These are phyloP conservation scores for Drosophila suboccidentalis DNA, from an alignment of 2,888 invertebrate genomes.

Conservation along the genomic window DNA sequence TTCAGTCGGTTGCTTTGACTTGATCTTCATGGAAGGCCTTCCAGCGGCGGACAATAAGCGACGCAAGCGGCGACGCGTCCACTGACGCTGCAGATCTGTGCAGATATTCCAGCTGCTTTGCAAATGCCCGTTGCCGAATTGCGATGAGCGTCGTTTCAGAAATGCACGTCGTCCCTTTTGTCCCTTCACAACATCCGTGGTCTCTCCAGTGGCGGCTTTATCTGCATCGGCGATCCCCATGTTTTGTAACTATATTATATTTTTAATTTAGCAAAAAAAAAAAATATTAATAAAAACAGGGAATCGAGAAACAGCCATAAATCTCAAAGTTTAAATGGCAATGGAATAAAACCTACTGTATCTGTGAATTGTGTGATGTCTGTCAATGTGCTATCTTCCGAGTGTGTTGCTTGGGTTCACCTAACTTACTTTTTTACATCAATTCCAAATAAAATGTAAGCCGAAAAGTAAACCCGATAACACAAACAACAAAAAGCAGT, in stretches of 20 bases:
- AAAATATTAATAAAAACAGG: background rate
- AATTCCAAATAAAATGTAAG: background rate
- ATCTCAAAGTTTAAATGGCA: slow-evolving; percentile 34
- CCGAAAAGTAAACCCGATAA: background rate
- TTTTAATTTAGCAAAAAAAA: slow-evolving; percentile 12
- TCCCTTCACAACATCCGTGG: background rate
- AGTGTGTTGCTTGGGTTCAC: background rate
- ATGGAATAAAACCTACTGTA: background rate
- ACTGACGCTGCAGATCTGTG: slow-evolving; percentile 40
- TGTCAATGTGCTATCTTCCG: background rate
- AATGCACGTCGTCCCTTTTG: slow-evolving; percentile 9
- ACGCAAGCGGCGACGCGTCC: slow-evolving; percentile 47
- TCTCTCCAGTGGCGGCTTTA: background rate
- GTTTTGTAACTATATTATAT: background rate
- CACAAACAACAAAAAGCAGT: slow-evolving; percentile 1
- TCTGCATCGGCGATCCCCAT: slow-evolving; percentile 43
- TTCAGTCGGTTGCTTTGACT: background rate
- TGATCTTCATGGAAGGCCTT: background rate
- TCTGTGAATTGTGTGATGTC: background rate
- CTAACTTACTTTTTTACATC: background rate
- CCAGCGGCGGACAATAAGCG: slow-evolving; percentile 12
- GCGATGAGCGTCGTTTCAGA: slow-evolving; percentile 23
- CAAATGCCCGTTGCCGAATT: slow-evolving; percentile 4
- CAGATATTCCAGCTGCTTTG: slow-evolving; percentile 24
- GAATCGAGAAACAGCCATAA: background rate